Percentiles rank a stretch among this genome's conserved stretches.
Conservation (phyloP, 2,797 vertebrate genomes). For the Spondyliosoma cantharus region DNA sequence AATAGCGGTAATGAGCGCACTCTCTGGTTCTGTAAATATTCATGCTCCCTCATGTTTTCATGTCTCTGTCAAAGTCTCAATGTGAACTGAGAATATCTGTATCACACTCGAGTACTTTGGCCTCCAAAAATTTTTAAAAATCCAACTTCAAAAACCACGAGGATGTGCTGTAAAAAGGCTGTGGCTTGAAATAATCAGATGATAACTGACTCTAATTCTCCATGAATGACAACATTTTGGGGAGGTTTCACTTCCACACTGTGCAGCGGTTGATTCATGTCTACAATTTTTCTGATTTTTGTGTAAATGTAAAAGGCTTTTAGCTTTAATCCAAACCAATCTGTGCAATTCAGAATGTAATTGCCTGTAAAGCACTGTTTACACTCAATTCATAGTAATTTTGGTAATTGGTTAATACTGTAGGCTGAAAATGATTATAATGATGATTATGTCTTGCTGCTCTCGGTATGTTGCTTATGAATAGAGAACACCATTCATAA, state of each 20-base stretch:
- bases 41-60: neutral
- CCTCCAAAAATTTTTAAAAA: neutral
- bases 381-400: conserved; percentile 27
- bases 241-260: neutral
- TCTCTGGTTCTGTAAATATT: conserved; percentile 8
- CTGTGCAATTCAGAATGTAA: conserved; percentile 8
- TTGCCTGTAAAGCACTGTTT: conserved; percentile 17
- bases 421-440: conserved; percentile 5
- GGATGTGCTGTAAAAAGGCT: neutral
- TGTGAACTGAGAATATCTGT: conserved; percentile 8
- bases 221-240: neutral
- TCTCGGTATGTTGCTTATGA: conserved; percentile 25
- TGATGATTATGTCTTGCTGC: conserved; percentile 29
- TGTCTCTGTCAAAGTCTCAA: conserved; percentile 7
- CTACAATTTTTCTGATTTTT: neutral
- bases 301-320: neutral
- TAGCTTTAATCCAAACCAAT: conserved; percentile 13
- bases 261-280: neutral
- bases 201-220: neutral
- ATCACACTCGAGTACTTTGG: neutral
- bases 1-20: neutral
- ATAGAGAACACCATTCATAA: conserved; percentile 11
- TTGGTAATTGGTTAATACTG: conserved; percentile 30
- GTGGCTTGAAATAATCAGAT: neutral
- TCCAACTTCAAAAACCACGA: conserved; percentile 2